Base-by-base conservation (phyloP, 1,140 invertebrate species). In the Calliphora vicina region DNA sequence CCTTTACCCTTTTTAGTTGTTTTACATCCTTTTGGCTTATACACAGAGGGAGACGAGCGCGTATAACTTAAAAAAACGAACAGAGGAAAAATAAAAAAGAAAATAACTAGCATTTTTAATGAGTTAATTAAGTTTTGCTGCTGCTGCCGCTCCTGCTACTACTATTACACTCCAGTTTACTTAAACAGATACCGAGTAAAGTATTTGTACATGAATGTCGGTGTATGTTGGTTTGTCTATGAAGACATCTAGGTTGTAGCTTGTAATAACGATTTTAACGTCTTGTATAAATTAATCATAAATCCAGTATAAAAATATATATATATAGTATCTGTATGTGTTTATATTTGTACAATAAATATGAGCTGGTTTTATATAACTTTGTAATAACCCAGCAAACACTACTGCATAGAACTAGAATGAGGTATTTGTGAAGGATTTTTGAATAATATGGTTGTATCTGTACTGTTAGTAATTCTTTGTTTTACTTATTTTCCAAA, bases 91-190 rank as follows among this genome's bases (percentile, higher is more conserved):
- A 57, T 17, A 57, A 57, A 57, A 57, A 57, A 15, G n/a, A 23
- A 78, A 78, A 43, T 23, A 45, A 43, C 35, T 78, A 78, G 74
- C 35, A 78, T 80, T 83, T 83, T 61, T 89, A 89, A 89, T 89
- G 88, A 89, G 88, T 89, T 89, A 89, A 89, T 89, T 89, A 89
- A 89, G 88, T 86, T 89, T 87, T 80, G 45, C 87, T 87, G 85
- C 87, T 74, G 26, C 86, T 86, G 45, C 87, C 87, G 85, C 87
- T 74, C 23, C 86, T 86, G 15, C 82, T 23, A 10, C 35, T 17
- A 61, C 76, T 43, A 71, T 12, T 72, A 45, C 73, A 57, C 72
- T 26, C 8, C 29, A 35, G 20, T 72, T 9, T 72, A 5, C 12
- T 73, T 73, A 73, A 17, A 73, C 72, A 26, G 4, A 26, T 27